Evolutionary conservation across 2,888 invertebrate species (phyloP).

Genomic region (Tridacna crocea): DNA sequence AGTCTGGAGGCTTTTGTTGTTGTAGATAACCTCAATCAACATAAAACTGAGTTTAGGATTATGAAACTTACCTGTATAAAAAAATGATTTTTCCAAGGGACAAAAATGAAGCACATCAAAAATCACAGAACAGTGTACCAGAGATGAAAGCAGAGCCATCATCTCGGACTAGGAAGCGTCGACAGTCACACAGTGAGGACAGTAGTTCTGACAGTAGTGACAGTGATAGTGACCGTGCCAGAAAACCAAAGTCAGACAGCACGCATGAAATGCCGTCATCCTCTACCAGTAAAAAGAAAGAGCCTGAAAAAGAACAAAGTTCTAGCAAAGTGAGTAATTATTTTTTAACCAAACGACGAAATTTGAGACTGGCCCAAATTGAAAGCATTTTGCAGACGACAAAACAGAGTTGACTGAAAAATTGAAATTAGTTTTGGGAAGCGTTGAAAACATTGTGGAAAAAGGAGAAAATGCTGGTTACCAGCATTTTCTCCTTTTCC

Average conservation of each 20-base stretch:
- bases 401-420: too few relatives aligned
- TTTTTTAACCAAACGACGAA: background rate
- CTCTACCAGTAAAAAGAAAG: slow-evolving; percentile 24
- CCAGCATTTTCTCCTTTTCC: too few relatives aligned
- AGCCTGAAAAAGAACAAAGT: slow-evolving; percentile 13
- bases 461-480: too few relatives aligned
- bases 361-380: too few relatives aligned
- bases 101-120: background rate
- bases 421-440: too few relatives aligned
- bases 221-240: slow-evolving; percentile 33
- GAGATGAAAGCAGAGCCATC: background rate
- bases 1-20: too few relatives aligned
- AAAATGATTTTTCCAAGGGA: background rate
- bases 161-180: background rate
- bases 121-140: background rate
- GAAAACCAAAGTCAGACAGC: slow-evolving; percentile 10
- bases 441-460: too few relatives aligned
- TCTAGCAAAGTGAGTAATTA: slow-evolving; percentile 4
- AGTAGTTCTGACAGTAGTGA: slow-evolving; percentile 65
- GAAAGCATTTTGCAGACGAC: too few relatives aligned
- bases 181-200: slow-evolving; percentile 52
- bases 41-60: too few relatives aligned
- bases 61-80: too few relatives aligned
- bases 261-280: slow-evolving; percentile 28
- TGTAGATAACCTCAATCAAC: too few relatives aligned